These are phyloP conservation scores for Podabrus alpinus DNA, from an alignment of 2,888 invertebrate species.

Conservation along the genomic window DNA sequence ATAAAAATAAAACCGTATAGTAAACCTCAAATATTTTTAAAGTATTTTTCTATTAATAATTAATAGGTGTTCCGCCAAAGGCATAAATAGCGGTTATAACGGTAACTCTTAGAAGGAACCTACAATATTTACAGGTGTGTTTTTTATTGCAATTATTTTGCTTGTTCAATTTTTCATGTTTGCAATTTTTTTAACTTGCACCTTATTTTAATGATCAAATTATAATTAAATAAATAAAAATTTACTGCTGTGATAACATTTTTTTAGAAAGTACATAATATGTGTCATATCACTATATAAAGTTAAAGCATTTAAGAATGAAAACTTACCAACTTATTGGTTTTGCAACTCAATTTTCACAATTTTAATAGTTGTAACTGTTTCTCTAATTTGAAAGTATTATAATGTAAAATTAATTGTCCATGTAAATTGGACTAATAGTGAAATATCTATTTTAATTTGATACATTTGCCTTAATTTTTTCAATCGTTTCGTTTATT, in stretches of 20 bases:
- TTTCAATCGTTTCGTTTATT: neutral
- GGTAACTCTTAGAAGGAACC: neutral
- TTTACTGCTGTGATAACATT: neutral
- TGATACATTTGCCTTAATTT: neutral
- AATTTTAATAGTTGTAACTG: neutral
- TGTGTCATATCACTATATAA: neutral
- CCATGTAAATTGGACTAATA: neutral
- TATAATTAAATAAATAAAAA: neutral
- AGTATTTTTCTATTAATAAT: conserved; percentile 1
- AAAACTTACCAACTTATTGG: neutral
- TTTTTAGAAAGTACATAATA: neutral
- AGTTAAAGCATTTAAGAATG: neutral
- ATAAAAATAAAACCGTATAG: neutral
- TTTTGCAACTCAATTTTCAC: neutral
- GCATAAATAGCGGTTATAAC: conserved; percentile 12
- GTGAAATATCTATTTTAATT: neutral
- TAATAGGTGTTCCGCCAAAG: neutral
- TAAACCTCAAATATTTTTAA: neutral
- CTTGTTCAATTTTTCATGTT: neutral
- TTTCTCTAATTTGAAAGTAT: neutral
- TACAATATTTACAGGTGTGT: neutral
- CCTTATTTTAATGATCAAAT: neutral
- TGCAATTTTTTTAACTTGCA: neutral
- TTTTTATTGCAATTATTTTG: neutral
- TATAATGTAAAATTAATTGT: neutral